Evolutionary conservation across 2,888 invertebrate species (phyloP).

Genomic region (Laothoe populi): DNA sequence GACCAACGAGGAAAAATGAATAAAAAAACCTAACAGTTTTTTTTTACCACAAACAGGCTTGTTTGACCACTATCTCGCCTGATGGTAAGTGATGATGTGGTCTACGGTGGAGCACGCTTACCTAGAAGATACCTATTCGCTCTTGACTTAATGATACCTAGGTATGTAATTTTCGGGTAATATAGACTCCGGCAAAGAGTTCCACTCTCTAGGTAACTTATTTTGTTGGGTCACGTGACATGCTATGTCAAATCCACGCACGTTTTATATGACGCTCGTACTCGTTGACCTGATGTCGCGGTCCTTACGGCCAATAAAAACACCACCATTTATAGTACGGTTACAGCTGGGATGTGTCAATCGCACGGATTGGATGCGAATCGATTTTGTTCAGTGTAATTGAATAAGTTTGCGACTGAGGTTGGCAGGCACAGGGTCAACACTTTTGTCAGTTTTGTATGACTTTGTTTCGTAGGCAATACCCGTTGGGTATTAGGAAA

Average conservation of each 20-base stretch:
- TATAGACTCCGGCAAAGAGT: too few relatives aligned
- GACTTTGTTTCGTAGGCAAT: neutral
- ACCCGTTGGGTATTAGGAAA: neutral
- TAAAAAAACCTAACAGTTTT: too few relatives aligned
- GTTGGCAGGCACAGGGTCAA: conserved; percentile 12
- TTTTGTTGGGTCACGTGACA: conserved; percentile 5
- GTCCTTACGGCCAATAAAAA: conserved; percentile 20
- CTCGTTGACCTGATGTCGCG: conserved; percentile 14
- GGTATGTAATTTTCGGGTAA: too few relatives aligned
- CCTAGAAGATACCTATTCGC: too few relatives aligned
- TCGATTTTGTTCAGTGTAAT: conserved; percentile 23
- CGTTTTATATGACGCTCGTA: conserved; percentile 23
- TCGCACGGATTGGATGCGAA: conserved; percentile 19
- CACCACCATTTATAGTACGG: conserved; percentile 19
- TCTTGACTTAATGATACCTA: too few relatives aligned
- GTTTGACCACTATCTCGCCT: too few relatives aligned
- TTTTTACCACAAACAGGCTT: too few relatives aligned
- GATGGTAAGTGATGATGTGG: too few relatives aligned
- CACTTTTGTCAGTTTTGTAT: neutral
- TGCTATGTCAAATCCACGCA: conserved; percentile 6
- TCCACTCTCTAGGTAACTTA: neutral
- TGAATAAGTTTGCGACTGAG: conserved; percentile 17
- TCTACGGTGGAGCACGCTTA: too few relatives aligned
- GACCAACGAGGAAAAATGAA: too few relatives aligned
- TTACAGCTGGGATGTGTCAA: conserved; percentile 23